Conservation (phyloP, 2,113 vertebrate species). For the Sceloporus undulatus region DNA sequence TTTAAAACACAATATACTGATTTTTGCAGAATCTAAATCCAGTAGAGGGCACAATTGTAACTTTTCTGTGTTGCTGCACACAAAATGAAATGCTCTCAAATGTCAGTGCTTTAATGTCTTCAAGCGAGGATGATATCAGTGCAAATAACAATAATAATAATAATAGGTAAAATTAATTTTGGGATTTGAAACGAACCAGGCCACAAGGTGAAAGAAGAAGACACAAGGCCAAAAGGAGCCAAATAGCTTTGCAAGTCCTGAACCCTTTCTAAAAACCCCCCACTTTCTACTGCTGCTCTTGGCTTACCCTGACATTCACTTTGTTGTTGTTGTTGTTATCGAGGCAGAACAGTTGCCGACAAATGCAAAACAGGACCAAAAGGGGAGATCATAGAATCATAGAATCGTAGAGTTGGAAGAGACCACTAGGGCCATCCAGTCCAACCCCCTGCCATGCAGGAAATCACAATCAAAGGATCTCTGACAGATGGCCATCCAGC, state of each 20-base stretch:
- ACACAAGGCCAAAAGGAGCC: neutral
- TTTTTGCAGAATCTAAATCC: constrained; percentile 15
- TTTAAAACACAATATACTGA: neutral
- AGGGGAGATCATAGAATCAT: too few species aligned
- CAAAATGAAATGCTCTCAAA: neutral
- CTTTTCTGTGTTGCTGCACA: neutral
- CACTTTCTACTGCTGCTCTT: neutral
- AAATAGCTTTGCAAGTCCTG: neutral
- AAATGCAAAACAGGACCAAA: too few species aligned
- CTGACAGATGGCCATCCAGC: too few species aligned
- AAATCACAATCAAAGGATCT: too few species aligned
- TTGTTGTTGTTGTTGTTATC: neutral
- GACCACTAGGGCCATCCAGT: too few species aligned
- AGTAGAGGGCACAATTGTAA: constrained; percentile 75
- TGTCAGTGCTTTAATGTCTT: neutral
- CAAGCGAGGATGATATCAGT: rapidly evolving
- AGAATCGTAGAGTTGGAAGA: too few species aligned
- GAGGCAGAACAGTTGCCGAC: too few species aligned
- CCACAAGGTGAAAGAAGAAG: neutral
- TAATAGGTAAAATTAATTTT: neutral
- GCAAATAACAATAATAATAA: neutral
- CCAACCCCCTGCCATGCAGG: too few species aligned
- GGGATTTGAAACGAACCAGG: neutral
- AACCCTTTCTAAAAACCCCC: too few species aligned
- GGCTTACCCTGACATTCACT: neutral